These are phyloP conservation scores for Homarus gammarus DNA, from an alignment of 2,888 invertebrate species.

Conservation along the genomic window DNA sequence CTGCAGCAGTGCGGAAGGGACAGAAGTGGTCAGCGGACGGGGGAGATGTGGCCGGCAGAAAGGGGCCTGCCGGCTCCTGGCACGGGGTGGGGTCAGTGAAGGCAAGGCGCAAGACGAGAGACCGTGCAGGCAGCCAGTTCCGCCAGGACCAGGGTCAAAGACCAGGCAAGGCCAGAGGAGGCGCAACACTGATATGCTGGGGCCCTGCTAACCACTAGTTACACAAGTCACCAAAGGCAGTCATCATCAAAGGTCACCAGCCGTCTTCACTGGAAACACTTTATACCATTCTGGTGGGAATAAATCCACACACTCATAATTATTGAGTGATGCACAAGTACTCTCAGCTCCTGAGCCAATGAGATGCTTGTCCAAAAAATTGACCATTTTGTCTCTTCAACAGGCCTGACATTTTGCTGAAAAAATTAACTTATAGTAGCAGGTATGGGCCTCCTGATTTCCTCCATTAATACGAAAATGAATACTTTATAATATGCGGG, in stretches of 20 bases:
- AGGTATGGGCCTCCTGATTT: slow-evolving; percentile 69
- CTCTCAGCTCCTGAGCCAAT: slow-evolving; percentile 32
- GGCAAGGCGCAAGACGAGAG: slow-evolving; percentile 75
- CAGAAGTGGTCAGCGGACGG: slow-evolving; percentile 35
- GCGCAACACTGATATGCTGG: slow-evolving; percentile 75
- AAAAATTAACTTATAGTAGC: slow-evolving; percentile 65
- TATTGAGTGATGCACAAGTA: slow-evolving; percentile 32
- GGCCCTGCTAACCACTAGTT: slow-evolving; percentile 69
- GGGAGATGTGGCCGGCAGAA: slow-evolving; percentile 67
- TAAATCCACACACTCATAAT: slow-evolving; percentile 26
- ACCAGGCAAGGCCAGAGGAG: slow-evolving; percentile 61
- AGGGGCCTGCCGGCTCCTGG: slow-evolving; percentile 76
- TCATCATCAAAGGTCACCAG: slow-evolving; percentile 65
- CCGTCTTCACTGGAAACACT: slow-evolving; percentile 69
- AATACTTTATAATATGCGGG: slow-evolving; percentile 73
- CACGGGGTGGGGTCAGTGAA: slow-evolving; percentile 75
- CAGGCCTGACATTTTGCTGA: slow-evolving; percentile 44
- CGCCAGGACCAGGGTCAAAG: slow-evolving; percentile 67
- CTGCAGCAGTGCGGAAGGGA: slow-evolving; percentile 31
- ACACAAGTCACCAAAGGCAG: slow-evolving; percentile 62
- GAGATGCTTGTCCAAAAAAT: slow-evolving; percentile 33
- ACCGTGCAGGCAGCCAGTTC: slow-evolving; percentile 75
- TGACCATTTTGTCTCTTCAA: slow-evolving; percentile 32
- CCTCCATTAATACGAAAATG: slow-evolving; percentile 72
- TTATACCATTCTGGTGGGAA: slow-evolving; percentile 51